phyloP scores from a whole-genome alignment of 2,888 invertebrate species.

The Agrypnus murinus region DNA sequence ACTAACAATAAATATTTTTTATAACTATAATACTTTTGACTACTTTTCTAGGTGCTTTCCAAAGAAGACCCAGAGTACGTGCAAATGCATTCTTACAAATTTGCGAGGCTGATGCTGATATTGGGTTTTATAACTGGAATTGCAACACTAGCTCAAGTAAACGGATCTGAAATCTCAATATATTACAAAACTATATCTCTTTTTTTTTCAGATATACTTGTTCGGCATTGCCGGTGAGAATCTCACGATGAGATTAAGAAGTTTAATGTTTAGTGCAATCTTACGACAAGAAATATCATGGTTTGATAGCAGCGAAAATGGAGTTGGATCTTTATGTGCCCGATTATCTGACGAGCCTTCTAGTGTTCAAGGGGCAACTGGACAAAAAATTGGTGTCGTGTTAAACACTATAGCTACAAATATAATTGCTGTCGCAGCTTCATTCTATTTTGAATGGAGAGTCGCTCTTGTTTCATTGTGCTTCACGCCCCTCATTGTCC shows the following conservation, averaged over 20 bases:
- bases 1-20: too few relatives aligned
- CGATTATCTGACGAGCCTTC: constrained; percentile 85
- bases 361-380: constrained; percentile 87
- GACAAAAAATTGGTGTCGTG: constrained; percentile 85
- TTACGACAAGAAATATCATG: constrained; percentile 84
- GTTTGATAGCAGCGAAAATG: constrained; percentile 83
- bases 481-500: constrained; percentile 82
- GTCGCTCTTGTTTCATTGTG: constrained; percentile 82
- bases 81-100: constrained; percentile 74
- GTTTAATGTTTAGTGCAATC: constrained; percentile 78
- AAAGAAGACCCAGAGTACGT: constrained; percentile 72
- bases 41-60: constrained; percentile 72
- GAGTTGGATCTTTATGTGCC: constrained; percentile 84
- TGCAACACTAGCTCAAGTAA: constrained; percentile 80
- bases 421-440: constrained; percentile 77
- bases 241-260: constrained; percentile 83
- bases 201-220: constrained; percentile 40
- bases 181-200: too few relatives aligned
- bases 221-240: constrained; percentile 87
- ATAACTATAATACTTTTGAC: too few relatives aligned
- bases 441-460: constrained; percentile 84
- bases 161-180: too few relatives aligned
- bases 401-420: constrained; percentile 83
- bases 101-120: constrained; percentile 79
- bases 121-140: constrained; percentile 79